Evolutionary conservation across 2,113 vertebrate species (phyloP).

Genomic region (Nothocercus julius): DNA sequence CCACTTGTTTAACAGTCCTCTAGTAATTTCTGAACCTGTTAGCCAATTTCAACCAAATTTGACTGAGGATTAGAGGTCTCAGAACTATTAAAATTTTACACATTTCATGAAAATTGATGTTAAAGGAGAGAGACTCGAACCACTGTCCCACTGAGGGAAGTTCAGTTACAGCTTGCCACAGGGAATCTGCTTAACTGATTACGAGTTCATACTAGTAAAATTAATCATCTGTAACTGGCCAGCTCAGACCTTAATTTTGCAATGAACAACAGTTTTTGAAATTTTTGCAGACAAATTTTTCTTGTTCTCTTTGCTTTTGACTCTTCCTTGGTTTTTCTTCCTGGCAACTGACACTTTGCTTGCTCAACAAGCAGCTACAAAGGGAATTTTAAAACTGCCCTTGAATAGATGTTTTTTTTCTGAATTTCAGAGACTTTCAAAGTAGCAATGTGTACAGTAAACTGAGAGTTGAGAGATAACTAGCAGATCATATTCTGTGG

Average conservation of each 20-base stretch:
- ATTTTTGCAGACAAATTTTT: not conserved
- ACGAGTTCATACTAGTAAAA: not conserved
- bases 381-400: not conserved
- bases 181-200: not conserved
- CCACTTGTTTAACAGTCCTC: not conserved
- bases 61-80: constrained; percentile 62
- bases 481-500: not conserved
- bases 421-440: not conserved
- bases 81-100: constrained; percentile 48
- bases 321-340: not conserved
- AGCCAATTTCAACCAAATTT: constrained; percentile 60
- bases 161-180: not conserved
- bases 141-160: not conserved
- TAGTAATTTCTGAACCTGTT: constrained; percentile 32
- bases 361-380: not conserved
- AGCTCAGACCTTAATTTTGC: not conserved
- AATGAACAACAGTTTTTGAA: not conserved
- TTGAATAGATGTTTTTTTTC: not conserved
- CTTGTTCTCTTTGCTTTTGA: not conserved
- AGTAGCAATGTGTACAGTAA: not conserved
- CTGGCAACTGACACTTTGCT: not conserved
- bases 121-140: constrained; percentile 13
- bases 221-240: not conserved
- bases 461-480: not conserved
- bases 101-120: constrained; percentile 35